Base-by-base conservation (phyloP, 2,888 invertebrate species). In the Teinopalpus imperialis region DNA sequence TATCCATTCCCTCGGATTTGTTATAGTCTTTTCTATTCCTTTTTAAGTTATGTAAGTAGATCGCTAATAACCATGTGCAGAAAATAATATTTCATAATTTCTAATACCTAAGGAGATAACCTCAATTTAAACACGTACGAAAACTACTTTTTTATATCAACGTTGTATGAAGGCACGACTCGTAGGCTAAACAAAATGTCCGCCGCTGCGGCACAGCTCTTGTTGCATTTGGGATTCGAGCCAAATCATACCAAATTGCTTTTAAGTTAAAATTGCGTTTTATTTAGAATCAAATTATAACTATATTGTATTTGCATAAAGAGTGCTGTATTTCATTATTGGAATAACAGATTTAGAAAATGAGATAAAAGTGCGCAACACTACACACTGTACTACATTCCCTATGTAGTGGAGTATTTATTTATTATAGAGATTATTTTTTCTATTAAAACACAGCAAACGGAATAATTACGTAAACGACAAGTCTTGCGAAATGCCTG, bases 401-500 rank as follows among this genome's bases (percentile, higher is more conserved):
- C 16, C 4, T 3, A 16, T 4, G 16, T 4, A 2, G 3, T 26
- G 1, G 7, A 26, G 3, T 35, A 16, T 34, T 12, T 34, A 23
- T 35, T 14, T 16, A 4, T 35, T 21, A 29, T 36, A 35, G 14
- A 43, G 6, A 2, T 35, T 36, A 30, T 26, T 37, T 24, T 40
- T 26, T 35, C 16, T 32, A 32, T 40, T 32, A 21, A 35, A 35
- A 39, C 36, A 51, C 52, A 45, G 46, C 54, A 16, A 44, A 31
- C 39, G 16, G 14, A 32, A 46, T 35, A 61, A 57, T 61, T 63
- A 61, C 62, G 57, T 60, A 59, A 77, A 81, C 71, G 72, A 79
- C 74, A 73, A 69, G 69, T 61, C 64, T 75, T 73, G 69, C 65
- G 55, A 66, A 72, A 75, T 56, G 56, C 52, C 57, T 69, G 69